Conservation (phyloP, 2,888 invertebrate genomes). For the Epiperipatus broadwayi region DNA sequence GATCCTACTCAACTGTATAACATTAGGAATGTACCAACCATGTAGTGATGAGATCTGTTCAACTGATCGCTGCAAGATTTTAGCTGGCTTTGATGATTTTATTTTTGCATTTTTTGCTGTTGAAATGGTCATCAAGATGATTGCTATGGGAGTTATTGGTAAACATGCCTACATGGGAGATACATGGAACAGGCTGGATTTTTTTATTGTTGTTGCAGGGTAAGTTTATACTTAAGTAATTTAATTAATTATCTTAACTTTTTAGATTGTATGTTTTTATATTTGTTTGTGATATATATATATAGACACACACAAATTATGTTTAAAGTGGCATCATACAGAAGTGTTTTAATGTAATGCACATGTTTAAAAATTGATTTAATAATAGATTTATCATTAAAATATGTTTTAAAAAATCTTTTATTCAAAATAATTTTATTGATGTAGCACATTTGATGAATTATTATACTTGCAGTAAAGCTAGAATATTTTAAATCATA, state of each 20-base stretch:
- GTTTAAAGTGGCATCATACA: not conserved
- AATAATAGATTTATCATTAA: too few species aligned
- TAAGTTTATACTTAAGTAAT: conserved; percentile 31
- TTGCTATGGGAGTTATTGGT: conserved; percentile 90
- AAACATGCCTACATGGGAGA: conserved; percentile 87
- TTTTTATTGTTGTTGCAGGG: conserved; percentile 94
- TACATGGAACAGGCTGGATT: conserved; percentile 95
- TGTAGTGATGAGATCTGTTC: conserved; percentile 75
- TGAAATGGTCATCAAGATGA: conserved; percentile 96
- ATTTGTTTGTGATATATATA: not conserved
- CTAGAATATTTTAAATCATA: too few species aligned
- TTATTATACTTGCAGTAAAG: too few species aligned
- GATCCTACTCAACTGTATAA: conserved; percentile 91
- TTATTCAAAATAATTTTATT: too few species aligned
- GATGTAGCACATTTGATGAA: too few species aligned
- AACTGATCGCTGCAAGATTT: conserved; percentile 29
- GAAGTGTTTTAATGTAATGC: not conserved
- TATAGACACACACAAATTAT: too few species aligned
- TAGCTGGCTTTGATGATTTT: conserved; percentile 92
- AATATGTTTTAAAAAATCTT: too few species aligned
- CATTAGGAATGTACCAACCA: conserved; percentile 97
- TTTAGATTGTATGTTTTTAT: not conserved
- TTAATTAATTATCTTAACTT: too few species aligned
- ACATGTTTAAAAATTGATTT: too few species aligned
- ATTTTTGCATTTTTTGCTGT: conserved; percentile 95